Percentiles rank a stretch among this genome's conserved stretches.
These are phyloP conservation scores for Parnassius orleans DNA, from an alignment of 2,888 invertebrate species.

Conservation along the genomic window DNA sequence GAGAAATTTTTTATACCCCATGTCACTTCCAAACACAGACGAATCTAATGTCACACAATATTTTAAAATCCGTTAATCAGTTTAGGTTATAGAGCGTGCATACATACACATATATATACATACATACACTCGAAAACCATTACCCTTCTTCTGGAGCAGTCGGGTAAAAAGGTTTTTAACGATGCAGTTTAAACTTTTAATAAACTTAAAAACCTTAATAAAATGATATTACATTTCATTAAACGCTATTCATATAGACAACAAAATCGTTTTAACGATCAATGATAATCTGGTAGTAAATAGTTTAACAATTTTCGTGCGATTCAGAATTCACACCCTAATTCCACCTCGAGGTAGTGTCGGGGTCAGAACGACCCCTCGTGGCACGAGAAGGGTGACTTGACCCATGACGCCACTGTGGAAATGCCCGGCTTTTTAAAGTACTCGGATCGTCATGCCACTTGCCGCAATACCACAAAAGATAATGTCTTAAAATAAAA, in stretches of 20 bases:
- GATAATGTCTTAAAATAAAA: not conserved
- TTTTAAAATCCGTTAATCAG: too few relatives aligned
- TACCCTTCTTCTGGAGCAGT: too few relatives aligned
- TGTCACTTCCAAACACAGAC: too few relatives aligned
- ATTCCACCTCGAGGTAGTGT: constrained; percentile 18
- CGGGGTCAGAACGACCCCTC: constrained; percentile 20
- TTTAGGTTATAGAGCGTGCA: too few relatives aligned
- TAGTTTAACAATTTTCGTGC: constrained; percentile 26
- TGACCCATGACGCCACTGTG: constrained; percentile 30
- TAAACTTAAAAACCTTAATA: too few relatives aligned
- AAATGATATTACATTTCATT: constrained; percentile 11
- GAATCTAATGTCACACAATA: too few relatives aligned
- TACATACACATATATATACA: too few relatives aligned
- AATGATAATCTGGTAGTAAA: constrained; percentile 23
- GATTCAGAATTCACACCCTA: constrained; percentile 27
- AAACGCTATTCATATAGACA: constrained; percentile 19
- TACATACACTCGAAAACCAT: too few relatives aligned
- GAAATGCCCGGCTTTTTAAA: constrained; percentile 24
- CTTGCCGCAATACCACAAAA: constrained; percentile 9
- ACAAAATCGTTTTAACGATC: constrained; percentile 19
- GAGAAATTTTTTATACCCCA: too few relatives aligned
- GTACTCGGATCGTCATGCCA: constrained; percentile 23
- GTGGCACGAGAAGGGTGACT: constrained; percentile 24
- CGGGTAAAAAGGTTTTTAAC: too few relatives aligned
- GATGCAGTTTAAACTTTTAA: too few relatives aligned